Conservation (phyloP, 1,140 invertebrate species). For the Aplysia californica region DNA sequence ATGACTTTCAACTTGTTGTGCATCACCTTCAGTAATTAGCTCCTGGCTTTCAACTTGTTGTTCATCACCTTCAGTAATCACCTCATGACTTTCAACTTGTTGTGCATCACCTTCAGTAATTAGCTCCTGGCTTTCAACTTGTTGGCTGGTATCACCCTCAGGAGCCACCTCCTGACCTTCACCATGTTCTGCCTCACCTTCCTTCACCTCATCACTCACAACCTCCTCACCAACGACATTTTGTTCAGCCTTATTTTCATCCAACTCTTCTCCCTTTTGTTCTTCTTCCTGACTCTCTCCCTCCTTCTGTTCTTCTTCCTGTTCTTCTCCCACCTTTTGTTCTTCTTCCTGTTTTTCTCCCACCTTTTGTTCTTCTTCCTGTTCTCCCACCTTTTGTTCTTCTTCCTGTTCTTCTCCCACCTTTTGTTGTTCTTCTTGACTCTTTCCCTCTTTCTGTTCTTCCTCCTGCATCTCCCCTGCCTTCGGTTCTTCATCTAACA, state of each 20-base stretch:
- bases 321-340: slow-evolving; percentile 15
- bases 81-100: background rate
- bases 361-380: slow-evolving; percentile 1
- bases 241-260: slow-evolving; percentile 15
- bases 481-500: too few species aligned
- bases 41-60: background rate
- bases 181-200: slow-evolving; percentile 8
- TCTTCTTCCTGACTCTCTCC: slow-evolving; percentile 1
- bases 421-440: too few species aligned
- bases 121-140: background rate
- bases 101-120: slow-evolving; percentile 10
- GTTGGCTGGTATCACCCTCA: background rate
- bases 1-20: background rate
- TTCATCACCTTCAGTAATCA: background rate
- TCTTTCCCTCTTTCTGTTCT: too few species aligned
- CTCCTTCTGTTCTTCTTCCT: slow-evolving; percentile 25
- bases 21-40: background rate
- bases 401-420: slow-evolving; percentile 27
- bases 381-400: slow-evolving; percentile 13
- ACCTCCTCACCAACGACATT: slow-evolving; percentile 24
- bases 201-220: slow-evolving; percentile 1
- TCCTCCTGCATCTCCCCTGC: too few species aligned
- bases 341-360: slow-evolving; percentile 16
- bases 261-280: slow-evolving; percentile 12
- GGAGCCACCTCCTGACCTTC: background rate